Conservation (phyloP, 2,113 vertebrate species). For the Sapayoa aenigma region DNA sequence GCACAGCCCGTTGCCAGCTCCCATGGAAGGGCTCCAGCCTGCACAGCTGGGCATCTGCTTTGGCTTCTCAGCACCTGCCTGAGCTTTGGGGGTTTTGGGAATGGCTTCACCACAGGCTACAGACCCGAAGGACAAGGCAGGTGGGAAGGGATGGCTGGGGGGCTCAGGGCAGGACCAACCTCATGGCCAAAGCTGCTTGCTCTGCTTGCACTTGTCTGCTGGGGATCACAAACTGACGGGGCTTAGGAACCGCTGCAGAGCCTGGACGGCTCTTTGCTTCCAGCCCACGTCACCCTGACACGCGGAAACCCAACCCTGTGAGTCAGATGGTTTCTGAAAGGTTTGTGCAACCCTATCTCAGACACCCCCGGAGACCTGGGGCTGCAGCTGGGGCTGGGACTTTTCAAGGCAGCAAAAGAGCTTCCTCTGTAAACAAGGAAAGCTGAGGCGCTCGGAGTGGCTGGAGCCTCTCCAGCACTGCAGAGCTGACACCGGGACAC, state of each 20-base stretch:
- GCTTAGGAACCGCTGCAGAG: fast-evolving
- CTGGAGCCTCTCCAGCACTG: too few species aligned
- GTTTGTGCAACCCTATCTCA: not conserved
- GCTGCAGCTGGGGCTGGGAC: too few species aligned
- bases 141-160: not conserved
- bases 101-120: fast-evolving
- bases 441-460: too few species aligned
- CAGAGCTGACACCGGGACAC: too few species aligned
- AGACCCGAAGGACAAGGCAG: not conserved
- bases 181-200: fast-evolving
- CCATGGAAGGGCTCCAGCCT: not conserved
- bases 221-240: not conserved
- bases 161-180: fast-evolving
- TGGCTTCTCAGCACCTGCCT: not conserved
- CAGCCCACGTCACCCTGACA: not conserved
- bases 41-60: not conserved
- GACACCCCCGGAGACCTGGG: not conserved
- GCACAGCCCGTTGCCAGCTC: not conserved
- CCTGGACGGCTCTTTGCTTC: not conserved
- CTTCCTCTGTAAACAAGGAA: too few species aligned
- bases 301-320: not conserved
- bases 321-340: not conserved
- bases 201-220: fast-evolving
- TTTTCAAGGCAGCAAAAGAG: too few species aligned
- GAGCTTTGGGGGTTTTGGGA: not conserved